A percentile compares a stretch with the other conserved stretches of the same genome.
Evolutionary conservation across 2,113 vertebrate genomes (phyloP).

Genomic region (Plectropomus leopardus): DNA sequence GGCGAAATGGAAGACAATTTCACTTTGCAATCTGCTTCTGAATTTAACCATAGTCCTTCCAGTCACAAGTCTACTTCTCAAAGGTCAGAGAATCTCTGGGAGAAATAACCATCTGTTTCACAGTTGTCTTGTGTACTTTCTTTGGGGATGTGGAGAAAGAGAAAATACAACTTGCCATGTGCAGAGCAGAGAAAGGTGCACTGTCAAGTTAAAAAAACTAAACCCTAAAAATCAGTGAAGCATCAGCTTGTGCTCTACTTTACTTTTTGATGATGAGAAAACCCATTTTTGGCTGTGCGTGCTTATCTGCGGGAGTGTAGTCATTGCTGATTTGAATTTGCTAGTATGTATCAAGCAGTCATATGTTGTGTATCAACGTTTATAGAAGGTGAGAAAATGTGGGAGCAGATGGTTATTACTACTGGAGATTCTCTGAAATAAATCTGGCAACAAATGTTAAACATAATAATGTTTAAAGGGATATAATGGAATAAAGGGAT

Average conservation of each 20-base stretch:
- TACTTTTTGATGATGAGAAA: constrained; percentile 51
- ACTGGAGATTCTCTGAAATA: not conserved
- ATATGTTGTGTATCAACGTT: constrained; percentile 12
- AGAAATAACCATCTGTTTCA: constrained; percentile 69
- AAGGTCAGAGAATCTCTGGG: constrained; percentile 60
- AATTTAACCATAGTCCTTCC: constrained; percentile 53
- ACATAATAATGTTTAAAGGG: not conserved
- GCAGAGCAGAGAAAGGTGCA: constrained; percentile 40
- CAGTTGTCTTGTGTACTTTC: constrained; percentile 56
- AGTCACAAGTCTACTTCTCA: constrained; percentile 54
- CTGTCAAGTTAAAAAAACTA: constrained; percentile 42
- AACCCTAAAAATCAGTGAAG: constrained; percentile 47
- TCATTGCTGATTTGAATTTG: constrained; percentile 32
- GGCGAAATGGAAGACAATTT: constrained; percentile 14
- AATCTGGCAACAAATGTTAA: constrained; percentile 14
- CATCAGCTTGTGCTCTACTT: constrained; percentile 47
- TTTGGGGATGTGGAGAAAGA: constrained; percentile 42
- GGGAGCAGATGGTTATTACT: constrained; percentile 15
- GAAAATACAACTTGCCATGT: constrained; percentile 56
- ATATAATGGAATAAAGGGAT: not conserved
- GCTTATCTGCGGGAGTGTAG: constrained; percentile 13
- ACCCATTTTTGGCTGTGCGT: not conserved
- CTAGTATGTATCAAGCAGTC: constrained; percentile 27
- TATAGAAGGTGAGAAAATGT: constrained; percentile 27
- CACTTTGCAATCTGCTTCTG: constrained; percentile 40